These are phyloP conservation scores for Takifugu bimaculatus DNA, from an alignment of 2,113 vertebrate genomes.

Conservation along the genomic window DNA sequence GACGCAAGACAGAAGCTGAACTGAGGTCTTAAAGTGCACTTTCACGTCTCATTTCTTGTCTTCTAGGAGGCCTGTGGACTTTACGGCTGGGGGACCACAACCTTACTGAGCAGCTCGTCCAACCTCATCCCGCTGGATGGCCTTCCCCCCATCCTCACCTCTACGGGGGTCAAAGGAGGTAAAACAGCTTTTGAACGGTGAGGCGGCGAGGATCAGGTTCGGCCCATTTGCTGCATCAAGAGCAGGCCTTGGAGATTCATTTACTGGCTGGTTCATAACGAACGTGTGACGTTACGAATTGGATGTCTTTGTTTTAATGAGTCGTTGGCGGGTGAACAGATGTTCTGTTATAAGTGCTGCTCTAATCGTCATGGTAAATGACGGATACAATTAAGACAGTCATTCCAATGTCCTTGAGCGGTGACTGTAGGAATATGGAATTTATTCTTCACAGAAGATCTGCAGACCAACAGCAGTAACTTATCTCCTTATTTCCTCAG, in stretches of 20 bases:
- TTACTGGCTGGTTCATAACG: too few relatives aligned
- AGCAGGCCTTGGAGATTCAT: too few relatives aligned
- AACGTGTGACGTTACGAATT: too few relatives aligned
- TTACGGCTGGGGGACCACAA: slow-evolving; percentile 79
- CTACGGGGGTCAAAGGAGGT: slow-evolving; percentile 98
- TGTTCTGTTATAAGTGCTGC: too few relatives aligned
- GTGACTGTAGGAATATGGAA: too few relatives aligned
- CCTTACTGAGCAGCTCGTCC: slow-evolving; percentile 88
- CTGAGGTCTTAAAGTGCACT: neutral
- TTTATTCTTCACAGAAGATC: neutral
- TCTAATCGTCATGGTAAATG: too few relatives aligned
- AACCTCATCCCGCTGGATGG: slow-evolving; percentile 93
- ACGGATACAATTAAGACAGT: too few relatives aligned
- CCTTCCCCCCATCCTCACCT: slow-evolving; percentile 96
- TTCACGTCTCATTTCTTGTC: slow-evolving; percentile 21
- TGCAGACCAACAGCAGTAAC: neutral
- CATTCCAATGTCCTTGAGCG: too few relatives aligned
- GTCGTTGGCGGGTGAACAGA: too few relatives aligned
- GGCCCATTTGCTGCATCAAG: too few relatives aligned
- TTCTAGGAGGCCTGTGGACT: slow-evolving; percentile 77
- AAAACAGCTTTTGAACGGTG: neutral
- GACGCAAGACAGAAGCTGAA: neutral
- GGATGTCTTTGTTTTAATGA: too few relatives aligned
- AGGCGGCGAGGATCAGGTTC: too few relatives aligned
- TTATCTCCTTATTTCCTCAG: slow-evolving; percentile 58